Base-by-base conservation (phyloP, 2,888 invertebrate species). In the Asteroscopus sphinx region DNA sequence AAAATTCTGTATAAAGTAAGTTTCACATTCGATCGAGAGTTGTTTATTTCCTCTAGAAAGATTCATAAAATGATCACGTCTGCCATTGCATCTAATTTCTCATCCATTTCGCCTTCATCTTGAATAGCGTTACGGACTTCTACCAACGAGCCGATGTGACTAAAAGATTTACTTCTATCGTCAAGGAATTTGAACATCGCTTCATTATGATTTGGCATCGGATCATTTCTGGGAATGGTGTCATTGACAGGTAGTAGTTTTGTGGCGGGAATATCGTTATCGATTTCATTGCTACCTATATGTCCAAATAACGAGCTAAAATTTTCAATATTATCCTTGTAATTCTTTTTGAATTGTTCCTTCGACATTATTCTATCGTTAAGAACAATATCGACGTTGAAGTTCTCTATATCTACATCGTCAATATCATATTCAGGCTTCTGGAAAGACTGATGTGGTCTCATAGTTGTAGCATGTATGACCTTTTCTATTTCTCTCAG, bases 1-100 rank as follows among this genome's bases (percentile, higher is more conserved):
- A 93, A 91, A 90, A 76, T 57, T 60, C 71, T 82, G 73, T 88
- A 88, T 85, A 76, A 85, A 83, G 66, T 92, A 92, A 92, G 92
- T 85, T 84, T 91, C 83, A 90, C 87, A 83, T 85, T 80, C 67
- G 69, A 78, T 62, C 49, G 44, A 70, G 70, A 67, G 56, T 86
- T 86, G 80, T 77, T 73, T 76, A 52, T 48, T 68, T 76, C 63
- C 42, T 46, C 59, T 44, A 33, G 58, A 33, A 13, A 16, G 21
- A 13, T 65, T 76, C 26, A 74, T 5, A 76, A 35, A 16, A 60
- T 42, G 8, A 70, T 58, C 57, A 73, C 73, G 12, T 64, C 53
- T 1, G 28, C 17, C 0, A n/a, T 11, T 16, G 40, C 44, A 17
- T 32, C 49, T 9, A 26, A 15, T 30, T 57, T 61, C 16, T 57